Percentiles rank a stretch among this genome's conserved stretches.
Evolutionary conservation across 1,140 invertebrate genomes (phyloP).

Genomic region (Macrosteles quadrilineatus): DNA sequence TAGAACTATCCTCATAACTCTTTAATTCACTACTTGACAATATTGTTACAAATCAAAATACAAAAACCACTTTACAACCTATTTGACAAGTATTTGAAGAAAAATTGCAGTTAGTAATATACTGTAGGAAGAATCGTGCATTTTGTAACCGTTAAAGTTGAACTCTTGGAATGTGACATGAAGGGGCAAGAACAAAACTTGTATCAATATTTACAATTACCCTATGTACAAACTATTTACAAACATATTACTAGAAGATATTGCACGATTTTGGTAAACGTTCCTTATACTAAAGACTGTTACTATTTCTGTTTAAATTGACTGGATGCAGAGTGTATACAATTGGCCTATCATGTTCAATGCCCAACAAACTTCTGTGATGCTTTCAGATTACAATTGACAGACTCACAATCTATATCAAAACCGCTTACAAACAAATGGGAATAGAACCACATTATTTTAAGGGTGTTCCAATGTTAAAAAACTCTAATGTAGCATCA

Average conservation of each 20-base stretch:
- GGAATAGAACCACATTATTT: too few relatives aligned
- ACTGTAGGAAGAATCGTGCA: too few relatives aligned
- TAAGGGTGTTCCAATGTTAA: too few relatives aligned
- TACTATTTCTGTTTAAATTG: slow-evolving; percentile 1
- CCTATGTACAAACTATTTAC: neutral
- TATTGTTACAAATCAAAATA: neutral
- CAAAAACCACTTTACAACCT: neutral
- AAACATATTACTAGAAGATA: slow-evolving; percentile 1
- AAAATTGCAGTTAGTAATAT: too few relatives aligned
- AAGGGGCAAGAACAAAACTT: slow-evolving; percentile 11
- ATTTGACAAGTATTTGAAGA: too few relatives aligned
- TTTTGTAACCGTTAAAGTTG: too few relatives aligned
- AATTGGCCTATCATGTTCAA: slow-evolving; percentile 2
- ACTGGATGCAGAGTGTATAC: neutral
- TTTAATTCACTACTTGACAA: too few relatives aligned
- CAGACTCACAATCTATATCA: too few relatives aligned
- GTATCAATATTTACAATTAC: slow-evolving; percentile 2
- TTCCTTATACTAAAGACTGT: neutral
- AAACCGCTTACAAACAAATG: too few relatives aligned
- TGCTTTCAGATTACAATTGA: neutral
- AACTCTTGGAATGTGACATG: neutral
- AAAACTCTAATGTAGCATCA: too few relatives aligned
- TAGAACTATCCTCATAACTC: too few relatives aligned
- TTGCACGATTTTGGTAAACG: slow-evolving; percentile 11
- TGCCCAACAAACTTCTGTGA: neutral